Conservation (phyloP, 1,140 invertebrate species). For the Rhyzopertha dominica region DNA sequence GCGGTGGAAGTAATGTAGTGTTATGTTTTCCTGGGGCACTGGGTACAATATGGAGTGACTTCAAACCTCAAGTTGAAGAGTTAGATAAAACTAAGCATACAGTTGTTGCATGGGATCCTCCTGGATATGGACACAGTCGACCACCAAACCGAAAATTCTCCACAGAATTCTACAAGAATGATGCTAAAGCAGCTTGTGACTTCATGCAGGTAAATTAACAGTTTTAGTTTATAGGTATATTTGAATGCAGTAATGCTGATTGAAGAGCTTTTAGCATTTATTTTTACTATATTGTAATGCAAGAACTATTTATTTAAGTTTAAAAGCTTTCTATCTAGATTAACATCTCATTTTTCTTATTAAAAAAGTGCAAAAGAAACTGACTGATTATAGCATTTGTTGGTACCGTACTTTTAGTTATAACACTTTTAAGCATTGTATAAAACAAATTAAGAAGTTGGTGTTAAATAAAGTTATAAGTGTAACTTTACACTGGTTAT, state of each 20-base stretch:
- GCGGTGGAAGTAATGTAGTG: slow-evolving; percentile 62
- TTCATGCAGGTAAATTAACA: slow-evolving; percentile 63
- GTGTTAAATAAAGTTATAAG: too few species aligned
- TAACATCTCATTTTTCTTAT: too few species aligned
- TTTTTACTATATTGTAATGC: too few species aligned
- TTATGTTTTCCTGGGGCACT: slow-evolving; percentile 73
- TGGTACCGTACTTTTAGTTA: too few species aligned
- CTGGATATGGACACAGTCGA: slow-evolving; percentile 79
- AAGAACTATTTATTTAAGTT: too few species aligned
- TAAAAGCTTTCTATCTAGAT: too few species aligned
- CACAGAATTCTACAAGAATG: slow-evolving; percentile 65
- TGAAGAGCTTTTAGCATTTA: slow-evolving; percentile 11
- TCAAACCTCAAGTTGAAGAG: slow-evolving; percentile 70
- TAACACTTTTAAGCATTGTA: too few species aligned
- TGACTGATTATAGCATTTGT: too few species aligned
- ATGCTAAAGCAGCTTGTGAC: slow-evolving; percentile 64
- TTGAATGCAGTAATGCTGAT: background rate
- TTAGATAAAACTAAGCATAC: slow-evolving; percentile 66
- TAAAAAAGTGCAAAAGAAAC: too few species aligned
- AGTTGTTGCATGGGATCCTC: slow-evolving; percentile 81
- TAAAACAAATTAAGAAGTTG: too few species aligned
- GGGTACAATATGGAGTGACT: slow-evolving; percentile 74
- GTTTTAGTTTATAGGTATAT: slow-evolving; percentile 2
- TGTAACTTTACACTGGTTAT: too few species aligned
- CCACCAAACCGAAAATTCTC: slow-evolving; percentile 70